Base-by-base conservation (phyloP, 2,888 invertebrate species). In the Ennomos erosarius region DNA sequence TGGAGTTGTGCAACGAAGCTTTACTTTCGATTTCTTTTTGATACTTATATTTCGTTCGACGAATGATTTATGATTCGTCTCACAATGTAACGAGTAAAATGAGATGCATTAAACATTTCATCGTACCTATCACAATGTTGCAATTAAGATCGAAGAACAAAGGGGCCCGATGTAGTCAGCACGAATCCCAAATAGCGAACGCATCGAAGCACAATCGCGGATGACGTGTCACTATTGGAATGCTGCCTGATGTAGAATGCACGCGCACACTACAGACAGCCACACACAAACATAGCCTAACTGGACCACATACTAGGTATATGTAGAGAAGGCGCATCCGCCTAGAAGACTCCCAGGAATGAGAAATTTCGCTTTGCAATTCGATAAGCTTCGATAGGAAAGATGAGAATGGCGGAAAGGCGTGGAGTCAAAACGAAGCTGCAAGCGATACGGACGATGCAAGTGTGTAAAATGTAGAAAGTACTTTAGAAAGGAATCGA, bases 401-500 rank as follows among this genome's bases (percentile, higher is more conserved):
- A 76, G 67, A 76, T 74, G 79, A 81, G 81, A 80, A 73, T 71
- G 71, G 69, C 73, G 78, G 83, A 83, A 84, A 82, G 79, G 77
- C 75, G 78, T 78, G 73, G 79, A 82, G 76, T 82, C 79, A 82
- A 83, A 78, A 78, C 72, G 84, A 82, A 76, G 74, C 54, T 60
- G 48, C 79, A 78, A 70, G 71, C 58, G 76, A 78, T 79, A 75
- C 75, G 65, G 66, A 66, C 53, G 49, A 59, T 56, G 71, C 76
- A 70, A 79, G 77, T 78, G 73, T 82, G 76, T 81, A 78, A 83
- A 84, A 81, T 81, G 81, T 90, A 90, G 91, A 91, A 90, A 91
- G 91, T 84, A 89, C 85, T 88, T 90, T 91, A 90, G 90, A 91
- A 91, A 91, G 91, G 91, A 90, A 88, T 85, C 80, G 88, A 88